A percentile compares a stretch with the other conserved stretches of the same genome.
Evolutionary conservation across 2,888 invertebrate species (phyloP).

Genomic region (Netelia virgata): DNA sequence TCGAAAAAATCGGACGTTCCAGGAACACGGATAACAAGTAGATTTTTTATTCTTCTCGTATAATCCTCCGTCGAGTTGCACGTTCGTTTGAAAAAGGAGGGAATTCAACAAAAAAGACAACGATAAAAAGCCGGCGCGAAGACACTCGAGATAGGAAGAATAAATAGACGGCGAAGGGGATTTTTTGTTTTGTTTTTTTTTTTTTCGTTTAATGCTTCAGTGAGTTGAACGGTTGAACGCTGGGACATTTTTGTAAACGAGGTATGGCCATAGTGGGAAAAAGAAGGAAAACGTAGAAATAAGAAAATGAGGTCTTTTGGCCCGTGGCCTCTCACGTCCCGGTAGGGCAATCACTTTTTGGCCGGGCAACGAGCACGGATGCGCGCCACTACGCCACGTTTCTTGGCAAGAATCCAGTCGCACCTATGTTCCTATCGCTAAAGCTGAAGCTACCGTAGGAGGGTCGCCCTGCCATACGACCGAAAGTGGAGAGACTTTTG

Average conservation of each 20-base stretch:
- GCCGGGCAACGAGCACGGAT: slow-evolving; percentile 40
- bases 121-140: neutral
- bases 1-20: no score
- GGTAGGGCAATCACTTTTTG: slow-evolving; percentile 52
- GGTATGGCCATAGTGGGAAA: neutral
- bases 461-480: neutral
- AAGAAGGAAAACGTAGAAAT: neutral
- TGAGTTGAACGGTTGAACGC: slow-evolving; percentile 36
- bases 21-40: neutral
- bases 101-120: neutral
- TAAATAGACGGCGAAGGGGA: neutral
- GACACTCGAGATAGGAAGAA: neutral
- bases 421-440: slow-evolving; percentile 44
- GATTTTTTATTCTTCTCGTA: neutral
- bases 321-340: slow-evolving; percentile 53
- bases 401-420: slow-evolving; percentile 62
- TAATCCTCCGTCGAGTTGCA: neutral
- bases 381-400: slow-evolving; percentile 34
- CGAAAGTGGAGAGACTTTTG: slow-evolving; percentile 30
- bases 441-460: slow-evolving; percentile 35
- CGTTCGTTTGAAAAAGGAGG: neutral
- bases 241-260: slow-evolving; percentile 6
- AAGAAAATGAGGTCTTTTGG: slow-evolving; percentile 56
- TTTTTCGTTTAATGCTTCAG: slow-evolving; percentile 17
- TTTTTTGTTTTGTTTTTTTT: slow-evolving; percentile 6